Conservation (phyloP, 2,113 vertebrate species). For the Campylomormyrus numenius region DNA sequence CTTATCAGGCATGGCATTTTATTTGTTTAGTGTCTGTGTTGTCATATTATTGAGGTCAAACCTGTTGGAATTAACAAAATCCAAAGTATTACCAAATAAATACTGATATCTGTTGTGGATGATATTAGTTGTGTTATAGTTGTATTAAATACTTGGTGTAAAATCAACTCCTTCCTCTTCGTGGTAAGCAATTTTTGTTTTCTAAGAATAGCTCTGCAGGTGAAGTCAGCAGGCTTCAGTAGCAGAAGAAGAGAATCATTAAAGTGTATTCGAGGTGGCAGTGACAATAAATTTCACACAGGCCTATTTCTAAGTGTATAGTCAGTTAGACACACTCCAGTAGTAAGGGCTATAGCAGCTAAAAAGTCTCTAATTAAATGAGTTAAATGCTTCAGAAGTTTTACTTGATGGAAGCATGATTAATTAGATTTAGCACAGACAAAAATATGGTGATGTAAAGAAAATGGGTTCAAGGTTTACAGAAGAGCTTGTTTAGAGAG, state of each 20-base stretch:
- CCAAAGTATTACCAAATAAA: not conserved
- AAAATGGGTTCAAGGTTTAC: not conserved
- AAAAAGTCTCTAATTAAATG: not conserved
- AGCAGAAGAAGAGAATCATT: not conserved
- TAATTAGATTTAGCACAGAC: slow-evolving; percentile 9
- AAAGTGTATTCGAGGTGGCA: not conserved
- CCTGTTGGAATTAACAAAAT: not conserved
- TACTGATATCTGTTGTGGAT: not conserved
- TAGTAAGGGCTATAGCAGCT: not conserved
- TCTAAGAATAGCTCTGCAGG: not conserved
- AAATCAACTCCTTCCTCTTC: not conserved
- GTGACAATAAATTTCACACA: not conserved
- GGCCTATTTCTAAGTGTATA: not conserved
- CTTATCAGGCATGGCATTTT: not conserved
- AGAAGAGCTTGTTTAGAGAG: not conserved
- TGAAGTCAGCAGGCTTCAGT: not conserved
- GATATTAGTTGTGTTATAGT: not conserved
- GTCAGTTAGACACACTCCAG: not conserved
- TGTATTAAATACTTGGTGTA: not conserved
- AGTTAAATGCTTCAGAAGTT: not conserved
- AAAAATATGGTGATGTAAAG: not conserved
- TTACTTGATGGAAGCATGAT: not conserved
- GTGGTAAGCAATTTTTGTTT: not conserved
- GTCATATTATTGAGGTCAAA: not conserved
- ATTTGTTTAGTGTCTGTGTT: not conserved